phyloP scores from a whole-genome alignment of 2,888 invertebrate genomes.

The Rhagium mordax region DNA sequence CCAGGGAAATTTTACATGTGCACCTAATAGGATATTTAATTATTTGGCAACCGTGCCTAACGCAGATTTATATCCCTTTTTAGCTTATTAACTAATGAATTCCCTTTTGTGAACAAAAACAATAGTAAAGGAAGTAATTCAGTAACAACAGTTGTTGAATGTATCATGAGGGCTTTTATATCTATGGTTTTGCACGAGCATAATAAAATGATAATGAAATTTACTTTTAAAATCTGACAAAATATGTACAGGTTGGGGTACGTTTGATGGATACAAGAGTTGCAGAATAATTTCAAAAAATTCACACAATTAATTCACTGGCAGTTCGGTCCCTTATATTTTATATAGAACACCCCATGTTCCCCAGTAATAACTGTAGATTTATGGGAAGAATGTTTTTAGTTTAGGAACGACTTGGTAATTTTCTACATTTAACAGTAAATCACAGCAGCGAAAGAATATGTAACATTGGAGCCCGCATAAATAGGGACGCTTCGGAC shows the following conservation, averaged over 20 bases:
- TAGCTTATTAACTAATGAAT: constrained; percentile 9
- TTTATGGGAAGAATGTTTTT: neutral
- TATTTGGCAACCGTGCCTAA: constrained; percentile 15
- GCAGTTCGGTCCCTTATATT: too few relatives aligned
- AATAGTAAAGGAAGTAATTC: neutral
- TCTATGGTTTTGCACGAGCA: neutral
- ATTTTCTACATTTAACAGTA: constrained; percentile 14
- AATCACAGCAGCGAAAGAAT: constrained; percentile 14
- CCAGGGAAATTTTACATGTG: constrained; percentile 11
- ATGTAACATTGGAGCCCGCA: constrained; percentile 3
- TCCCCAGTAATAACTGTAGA: neutral
- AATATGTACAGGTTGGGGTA: too few relatives aligned
- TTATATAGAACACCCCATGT: neutral
- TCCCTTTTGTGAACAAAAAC: neutral
- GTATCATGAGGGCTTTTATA: neutral
- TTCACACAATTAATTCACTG: too few relatives aligned
- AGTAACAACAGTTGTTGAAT: neutral
- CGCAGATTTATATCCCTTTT: constrained; percentile 14
- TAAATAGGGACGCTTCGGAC: constrained; percentile 21
- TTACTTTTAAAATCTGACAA: too few relatives aligned
- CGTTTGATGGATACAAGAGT: too few relatives aligned
- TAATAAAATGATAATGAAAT: too few relatives aligned
- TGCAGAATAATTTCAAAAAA: too few relatives aligned
- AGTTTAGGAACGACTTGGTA: constrained; percentile 6
- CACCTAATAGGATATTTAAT: constrained; percentile 22